phyloP scores from a whole-genome alignment of 2,113 vertebrate species.

The Rostratula benghalensis region DNA sequence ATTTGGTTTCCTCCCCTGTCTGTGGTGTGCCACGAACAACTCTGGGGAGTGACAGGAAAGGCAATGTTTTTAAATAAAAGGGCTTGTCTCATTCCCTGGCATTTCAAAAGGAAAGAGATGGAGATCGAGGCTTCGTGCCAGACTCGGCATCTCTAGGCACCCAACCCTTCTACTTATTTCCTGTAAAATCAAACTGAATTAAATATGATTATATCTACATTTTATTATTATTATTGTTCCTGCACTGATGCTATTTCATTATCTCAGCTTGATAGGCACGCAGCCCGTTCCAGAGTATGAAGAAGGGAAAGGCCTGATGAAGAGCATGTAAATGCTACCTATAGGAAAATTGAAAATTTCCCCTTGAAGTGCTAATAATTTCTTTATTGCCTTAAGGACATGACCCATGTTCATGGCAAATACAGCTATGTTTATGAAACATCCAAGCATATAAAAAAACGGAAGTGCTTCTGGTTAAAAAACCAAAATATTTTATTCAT shows the following conservation, averaged over 20 bases:
- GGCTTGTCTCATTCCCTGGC: neutral
- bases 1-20: neutral
- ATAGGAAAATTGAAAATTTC: neutral
- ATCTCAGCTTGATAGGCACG: neutral
- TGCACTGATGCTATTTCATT: neutral
- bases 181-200: neutral
- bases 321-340: neutral
- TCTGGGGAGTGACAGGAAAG: neutral
- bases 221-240: neutral
- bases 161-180: neutral
- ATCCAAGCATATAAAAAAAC: neutral
- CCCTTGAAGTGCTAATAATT: neutral
- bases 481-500: neutral
- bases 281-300: neutral
- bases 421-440: neutral
- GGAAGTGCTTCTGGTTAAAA: neutral
- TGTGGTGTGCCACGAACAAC: rapidly evolving
- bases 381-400: neutral
- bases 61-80: neutral
- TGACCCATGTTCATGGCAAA: neutral
- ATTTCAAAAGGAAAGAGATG: neutral
- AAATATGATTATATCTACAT: neutral
- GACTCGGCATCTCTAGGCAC: rapidly evolving
- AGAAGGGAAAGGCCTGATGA: neutral
- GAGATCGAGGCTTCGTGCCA: neutral